These are phyloP conservation scores for Pristionchus entomophagus DNA, from an alignment of 2,888 invertebrate species.

Conservation along the genomic window DNA sequence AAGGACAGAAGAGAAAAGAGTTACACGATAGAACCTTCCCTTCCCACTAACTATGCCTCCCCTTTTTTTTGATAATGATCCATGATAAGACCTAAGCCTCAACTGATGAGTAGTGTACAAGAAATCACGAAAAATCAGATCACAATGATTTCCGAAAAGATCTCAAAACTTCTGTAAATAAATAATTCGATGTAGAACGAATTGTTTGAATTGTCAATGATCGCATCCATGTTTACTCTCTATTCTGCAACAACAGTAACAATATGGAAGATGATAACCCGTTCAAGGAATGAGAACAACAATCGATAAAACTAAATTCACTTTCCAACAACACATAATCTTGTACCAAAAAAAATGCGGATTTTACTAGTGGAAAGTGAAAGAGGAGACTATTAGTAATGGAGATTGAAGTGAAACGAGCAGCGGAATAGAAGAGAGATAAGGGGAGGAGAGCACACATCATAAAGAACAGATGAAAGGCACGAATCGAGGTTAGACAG, in stretches of 20 bases:
- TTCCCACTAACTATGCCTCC: neutral
- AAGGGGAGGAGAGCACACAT: conserved; percentile 15
- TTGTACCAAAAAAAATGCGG: neutral
- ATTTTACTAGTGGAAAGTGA: neutral
- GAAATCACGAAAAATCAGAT: neutral
- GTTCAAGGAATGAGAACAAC: neutral
- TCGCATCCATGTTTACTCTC: neutral
- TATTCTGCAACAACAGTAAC: neutral
- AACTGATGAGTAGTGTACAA: neutral
- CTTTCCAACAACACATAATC: neutral
- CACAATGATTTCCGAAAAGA: neutral
- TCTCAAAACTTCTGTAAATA: neutral
- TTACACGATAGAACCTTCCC: neutral
- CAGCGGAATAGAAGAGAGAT: neutral
- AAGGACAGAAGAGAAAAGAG: neutral
- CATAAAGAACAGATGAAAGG: conserved; percentile 32
- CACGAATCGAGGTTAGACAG: conserved; percentile 22
- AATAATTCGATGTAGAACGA: neutral
- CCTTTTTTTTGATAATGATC: neutral
- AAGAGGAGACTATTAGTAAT: neutral
- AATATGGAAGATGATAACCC: neutral
- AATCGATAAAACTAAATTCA: neutral
- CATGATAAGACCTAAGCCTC: neutral
- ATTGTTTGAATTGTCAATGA: neutral
- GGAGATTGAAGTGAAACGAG: conserved; percentile 29